Evolutionary conservation across 2,888 invertebrate species (phyloP).

Genomic region (Drosophila kanekoi): DNA sequence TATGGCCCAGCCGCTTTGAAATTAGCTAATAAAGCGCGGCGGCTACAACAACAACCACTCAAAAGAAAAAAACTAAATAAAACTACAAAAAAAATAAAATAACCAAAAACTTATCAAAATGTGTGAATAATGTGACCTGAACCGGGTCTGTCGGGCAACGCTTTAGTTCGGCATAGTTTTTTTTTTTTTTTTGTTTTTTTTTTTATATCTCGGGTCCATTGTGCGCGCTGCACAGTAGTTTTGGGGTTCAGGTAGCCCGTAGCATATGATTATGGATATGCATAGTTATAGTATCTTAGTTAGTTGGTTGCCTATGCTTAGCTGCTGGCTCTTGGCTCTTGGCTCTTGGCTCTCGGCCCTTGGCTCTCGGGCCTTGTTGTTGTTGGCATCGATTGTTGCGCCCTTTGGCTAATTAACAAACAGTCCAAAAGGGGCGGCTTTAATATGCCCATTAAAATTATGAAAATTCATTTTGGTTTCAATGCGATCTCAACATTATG

Average conservation of each 20-base stretch:
- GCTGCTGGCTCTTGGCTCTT: neutral
- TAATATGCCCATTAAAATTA: constrained; percentile 78
- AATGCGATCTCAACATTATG: constrained; percentile 49
- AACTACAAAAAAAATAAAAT: constrained; percentile 11
- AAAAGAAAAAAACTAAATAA: constrained; percentile 15
- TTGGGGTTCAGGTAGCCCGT: constrained; percentile 50
- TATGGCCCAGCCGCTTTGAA: constrained; percentile 78
- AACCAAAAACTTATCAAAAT: constrained; percentile 59
- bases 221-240: constrained; percentile 47
- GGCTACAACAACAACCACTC: constrained; percentile 33
- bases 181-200: neutral
- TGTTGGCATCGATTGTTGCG: no score
- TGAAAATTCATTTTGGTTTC: constrained; percentile 66
- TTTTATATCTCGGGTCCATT: constrained; percentile 12
- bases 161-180: constrained; percentile 10
- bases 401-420: constrained; percentile 68
- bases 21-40: constrained; percentile 72
- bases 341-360: neutral
- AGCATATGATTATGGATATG: constrained; percentile 11
- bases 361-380: neutral
- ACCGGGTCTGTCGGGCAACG: constrained; percentile 60
- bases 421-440: constrained; percentile 66
- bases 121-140: constrained; percentile 77
- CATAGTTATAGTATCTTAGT: constrained; percentile 9
- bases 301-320: constrained; percentile 8